Evolutionary conservation across 1,140 invertebrate genomes (phyloP).

Genomic region (Paraescarpia echinospica): DNA sequence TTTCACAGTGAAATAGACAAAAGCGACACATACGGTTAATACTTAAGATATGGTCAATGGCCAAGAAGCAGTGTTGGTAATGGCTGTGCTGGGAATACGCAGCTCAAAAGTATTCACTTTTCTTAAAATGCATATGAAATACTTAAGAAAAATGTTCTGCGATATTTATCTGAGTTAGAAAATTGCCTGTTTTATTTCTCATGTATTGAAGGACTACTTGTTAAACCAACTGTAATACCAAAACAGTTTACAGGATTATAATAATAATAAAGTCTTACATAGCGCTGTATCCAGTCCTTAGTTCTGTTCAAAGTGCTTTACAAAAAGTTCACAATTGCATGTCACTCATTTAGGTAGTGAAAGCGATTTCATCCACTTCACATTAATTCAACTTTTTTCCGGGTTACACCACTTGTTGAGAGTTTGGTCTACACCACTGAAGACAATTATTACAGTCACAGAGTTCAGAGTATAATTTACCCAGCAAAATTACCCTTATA

Average conservation of each 20-base stretch:
- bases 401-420: neutral
- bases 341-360: too few relatives aligned
- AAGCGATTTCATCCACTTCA: neutral
- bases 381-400: neutral
- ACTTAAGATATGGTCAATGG: neutral
- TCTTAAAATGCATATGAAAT: neutral
- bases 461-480: neutral
- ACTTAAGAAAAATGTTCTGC: neutral
- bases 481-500: neutral
- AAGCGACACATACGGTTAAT: neutral
- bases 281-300: too few relatives aligned
- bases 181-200: too few relatives aligned
- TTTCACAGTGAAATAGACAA: neutral
- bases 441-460: neutral
- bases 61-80: neutral
- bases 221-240: neutral
- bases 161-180: too few relatives aligned
- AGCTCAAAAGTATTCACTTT: neutral
- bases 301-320: too few relatives aligned
- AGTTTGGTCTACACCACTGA: neutral
- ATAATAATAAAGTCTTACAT: too few relatives aligned
- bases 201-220: neutral
- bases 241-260: neutral
- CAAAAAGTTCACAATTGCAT: too few relatives aligned
- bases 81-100: neutral